Conservation (phyloP, 2,888 invertebrate species). For the Tetragonisca angustula region DNA sequence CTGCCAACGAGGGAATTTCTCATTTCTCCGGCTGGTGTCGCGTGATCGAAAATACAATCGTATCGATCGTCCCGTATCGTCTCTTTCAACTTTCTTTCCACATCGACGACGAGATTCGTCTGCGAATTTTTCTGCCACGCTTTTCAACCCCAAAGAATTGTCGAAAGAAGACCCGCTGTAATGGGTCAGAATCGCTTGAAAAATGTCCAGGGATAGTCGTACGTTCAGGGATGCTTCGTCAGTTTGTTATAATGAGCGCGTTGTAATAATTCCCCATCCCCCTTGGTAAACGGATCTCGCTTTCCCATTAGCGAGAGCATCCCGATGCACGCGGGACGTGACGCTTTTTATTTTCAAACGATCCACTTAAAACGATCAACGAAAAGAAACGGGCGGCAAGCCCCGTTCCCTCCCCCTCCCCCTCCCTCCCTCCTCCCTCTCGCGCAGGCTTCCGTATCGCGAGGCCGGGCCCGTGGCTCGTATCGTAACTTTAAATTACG, state of each 20-base stretch:
- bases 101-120: no score
- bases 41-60: slow-evolving; percentile 20
- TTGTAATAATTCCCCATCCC: neutral
- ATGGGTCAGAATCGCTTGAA: neutral
- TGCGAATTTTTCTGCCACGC: no score
- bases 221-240: neutral
- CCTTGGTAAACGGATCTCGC: neutral
- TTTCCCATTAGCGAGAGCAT: slow-evolving; percentile 25
- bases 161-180: no score
- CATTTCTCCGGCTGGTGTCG: slow-evolving; percentile 19
- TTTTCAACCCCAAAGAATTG: no score
- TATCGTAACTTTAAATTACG: slow-evolving; percentile 57
- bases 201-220: neutral
- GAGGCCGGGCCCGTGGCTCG: neutral
- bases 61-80: neutral
- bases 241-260: neutral
- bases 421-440: no score
- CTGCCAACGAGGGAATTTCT: slow-evolving; percentile 38
- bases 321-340: slow-evolving; percentile 15
- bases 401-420: no score
- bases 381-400: slow-evolving; percentile 37
- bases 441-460: neutral
- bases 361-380: slow-evolving; percentile 27
- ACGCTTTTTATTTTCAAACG: slow-evolving; percentile 45
- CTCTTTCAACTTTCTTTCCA: neutral